Conservation (phyloP, 2,797 vertebrate genomes). For the Hippocampus kuda region DNA sequence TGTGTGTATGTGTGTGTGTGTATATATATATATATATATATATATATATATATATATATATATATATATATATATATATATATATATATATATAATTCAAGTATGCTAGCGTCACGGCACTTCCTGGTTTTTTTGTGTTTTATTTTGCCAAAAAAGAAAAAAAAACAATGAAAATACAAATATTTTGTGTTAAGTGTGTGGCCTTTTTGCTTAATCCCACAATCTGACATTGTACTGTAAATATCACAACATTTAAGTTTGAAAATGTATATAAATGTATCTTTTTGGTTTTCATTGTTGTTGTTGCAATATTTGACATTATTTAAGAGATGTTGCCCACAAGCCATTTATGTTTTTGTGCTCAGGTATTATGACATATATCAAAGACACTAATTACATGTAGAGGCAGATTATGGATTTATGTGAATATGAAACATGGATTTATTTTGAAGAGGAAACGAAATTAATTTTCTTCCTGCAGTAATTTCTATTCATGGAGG, state of each 20-base stretch:
- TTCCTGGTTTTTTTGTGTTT: background rate
- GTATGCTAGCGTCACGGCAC: background rate
- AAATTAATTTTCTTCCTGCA: slow-evolving; percentile 9
- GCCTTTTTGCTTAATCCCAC: slow-evolving; percentile 20
- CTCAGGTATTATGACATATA: slow-evolving; percentile 48
- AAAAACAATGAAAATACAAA: background rate
- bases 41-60: background rate
- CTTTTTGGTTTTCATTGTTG: slow-evolving; percentile 1
- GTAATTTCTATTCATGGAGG: background rate
- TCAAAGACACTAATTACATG: background rate
- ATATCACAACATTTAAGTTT: slow-evolving; percentile 54
- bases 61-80: background rate
- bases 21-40: too few relatives aligned
- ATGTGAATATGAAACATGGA: slow-evolving; percentile 53
- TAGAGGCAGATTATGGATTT: slow-evolving; percentile 37
- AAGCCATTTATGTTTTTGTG: slow-evolving; percentile 26
- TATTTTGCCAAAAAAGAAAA: background rate
- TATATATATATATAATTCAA: background rate
- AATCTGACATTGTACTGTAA: slow-evolving; percentile 63
- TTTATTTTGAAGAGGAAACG: slow-evolving; percentile 41
- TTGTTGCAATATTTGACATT: slow-evolving; percentile 45
- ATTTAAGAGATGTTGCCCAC: slow-evolving; percentile 45
- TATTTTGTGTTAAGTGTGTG: background rate
- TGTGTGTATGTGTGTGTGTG: too few relatives aligned
- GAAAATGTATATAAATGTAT: slow-evolving; percentile 56